Conservation (phyloP, 2,113 vertebrate species). For the Stigmatopora argus region DNA sequence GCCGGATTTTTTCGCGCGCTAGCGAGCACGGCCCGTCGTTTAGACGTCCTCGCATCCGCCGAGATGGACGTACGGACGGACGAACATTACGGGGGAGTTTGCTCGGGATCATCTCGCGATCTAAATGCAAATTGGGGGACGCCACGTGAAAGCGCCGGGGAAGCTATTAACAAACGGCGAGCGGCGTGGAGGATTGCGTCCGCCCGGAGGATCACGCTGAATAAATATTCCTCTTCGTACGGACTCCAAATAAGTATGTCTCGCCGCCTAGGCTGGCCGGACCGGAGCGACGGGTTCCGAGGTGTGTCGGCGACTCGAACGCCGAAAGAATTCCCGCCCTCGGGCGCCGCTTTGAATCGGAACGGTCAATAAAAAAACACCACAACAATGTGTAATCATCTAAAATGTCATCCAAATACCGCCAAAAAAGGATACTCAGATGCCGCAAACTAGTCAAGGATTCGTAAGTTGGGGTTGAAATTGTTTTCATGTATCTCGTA, state of each 20-base stretch:
- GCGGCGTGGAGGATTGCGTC: conserved; percentile 40
- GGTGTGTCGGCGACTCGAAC: conserved; percentile 25
- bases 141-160: conserved; percentile 50
- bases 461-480: no score
- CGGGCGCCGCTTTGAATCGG: neutral
- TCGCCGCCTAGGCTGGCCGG: conserved; percentile 27
- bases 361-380: conserved; percentile 13
- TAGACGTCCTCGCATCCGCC: conserved; percentile 22
- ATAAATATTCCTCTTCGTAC: conserved; percentile 59
- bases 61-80: conserved; percentile 42
- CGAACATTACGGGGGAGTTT: conserved; percentile 53
- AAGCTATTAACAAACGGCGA: conserved; percentile 65
- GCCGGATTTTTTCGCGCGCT: conserved; percentile 10
- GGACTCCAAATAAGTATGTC: conserved; percentile 37
- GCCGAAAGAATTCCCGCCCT: neutral
- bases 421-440: conserved; percentile 17
- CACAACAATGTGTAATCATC: neutral
- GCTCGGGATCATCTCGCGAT: conserved; percentile 53
- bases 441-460: no score
- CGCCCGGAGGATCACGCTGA: conserved; percentile 64
- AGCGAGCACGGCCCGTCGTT: conserved; percentile 12
- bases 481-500: no score
- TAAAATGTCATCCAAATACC: neutral
- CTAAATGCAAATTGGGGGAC: conserved; percentile 60
- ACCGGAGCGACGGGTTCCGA: conserved; percentile 31